These are phyloP conservation scores for Chrysolophus pictus DNA, from an alignment of 2,797 vertebrate species.

Conservation along the genomic window DNA sequence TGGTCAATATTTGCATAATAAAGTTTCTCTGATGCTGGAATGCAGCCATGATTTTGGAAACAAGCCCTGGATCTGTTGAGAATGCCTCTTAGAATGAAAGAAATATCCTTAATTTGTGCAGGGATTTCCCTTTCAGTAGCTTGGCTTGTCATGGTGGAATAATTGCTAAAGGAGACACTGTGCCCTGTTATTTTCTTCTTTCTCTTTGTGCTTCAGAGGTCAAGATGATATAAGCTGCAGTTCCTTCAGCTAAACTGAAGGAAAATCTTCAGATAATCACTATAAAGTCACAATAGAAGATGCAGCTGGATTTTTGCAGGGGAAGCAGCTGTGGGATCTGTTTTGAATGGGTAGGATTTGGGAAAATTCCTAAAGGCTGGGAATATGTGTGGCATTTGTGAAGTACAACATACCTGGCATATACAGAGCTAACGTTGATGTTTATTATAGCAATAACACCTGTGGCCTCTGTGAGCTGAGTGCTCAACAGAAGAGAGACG, in stretches of 20 bases:
- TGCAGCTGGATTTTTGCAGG: background rate
- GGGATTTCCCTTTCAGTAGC: conserved; percentile 46
- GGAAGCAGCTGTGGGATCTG: conserved; percentile 34
- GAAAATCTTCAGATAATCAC: background rate
- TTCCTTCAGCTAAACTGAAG: background rate
- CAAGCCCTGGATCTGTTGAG: background rate
- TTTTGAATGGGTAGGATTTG: conserved; percentile 14
- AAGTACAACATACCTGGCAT: background rate
- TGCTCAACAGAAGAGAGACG: background rate
- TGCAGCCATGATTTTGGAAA: conserved; percentile 39
- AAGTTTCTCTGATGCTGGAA: conserved; percentile 18
- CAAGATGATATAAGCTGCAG: background rate
- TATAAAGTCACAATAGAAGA: background rate
- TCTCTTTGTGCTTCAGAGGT: background rate
- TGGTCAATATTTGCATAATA: conserved; percentile 49
- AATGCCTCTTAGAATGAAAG: conserved; percentile 34
- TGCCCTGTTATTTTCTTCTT: background rate
- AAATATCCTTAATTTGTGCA: conserved; percentile 25
- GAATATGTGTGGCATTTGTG: background rate
- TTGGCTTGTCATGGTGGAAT: conserved; percentile 1
- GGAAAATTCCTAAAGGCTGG: conserved; percentile 16
- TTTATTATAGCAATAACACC: background rate
- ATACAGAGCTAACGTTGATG: background rate
- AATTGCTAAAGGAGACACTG: background rate
- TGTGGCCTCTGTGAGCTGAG: background rate